Evolutionary conservation across 2,797 vertebrate genomes (phyloP).

Genomic region (Halcyon badia): DNA sequence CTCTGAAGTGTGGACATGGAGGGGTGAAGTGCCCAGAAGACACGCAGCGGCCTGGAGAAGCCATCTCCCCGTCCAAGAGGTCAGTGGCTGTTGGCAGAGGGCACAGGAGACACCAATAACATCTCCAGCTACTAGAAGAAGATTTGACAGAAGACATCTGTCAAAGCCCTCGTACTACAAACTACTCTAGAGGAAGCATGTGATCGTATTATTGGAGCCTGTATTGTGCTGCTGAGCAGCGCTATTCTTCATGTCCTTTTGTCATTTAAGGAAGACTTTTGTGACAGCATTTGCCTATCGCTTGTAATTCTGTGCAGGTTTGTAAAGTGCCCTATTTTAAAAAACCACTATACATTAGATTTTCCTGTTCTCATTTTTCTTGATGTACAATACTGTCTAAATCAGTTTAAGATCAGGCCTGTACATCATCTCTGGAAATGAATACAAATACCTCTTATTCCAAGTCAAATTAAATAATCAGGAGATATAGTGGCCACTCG

Average conservation of each 20-base stretch:
- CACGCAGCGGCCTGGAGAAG: neutral
- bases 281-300: constrained; percentile 60
- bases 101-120: neutral
- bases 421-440: constrained; percentile 73
- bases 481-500: constrained; percentile 42
- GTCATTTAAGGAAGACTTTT: constrained; percentile 67
- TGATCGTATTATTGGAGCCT: constrained; percentile 32
- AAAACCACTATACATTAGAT: constrained; percentile 38
- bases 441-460: constrained; percentile 73
- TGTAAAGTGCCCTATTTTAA: constrained; percentile 39
- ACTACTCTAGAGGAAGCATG: neutral
- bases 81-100: neutral
- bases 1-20: rapidly evolving
- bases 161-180: constrained; percentile 34
- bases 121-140: neutral
- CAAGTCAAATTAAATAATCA: constrained; percentile 75
- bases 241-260: constrained; percentile 62
- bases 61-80: neutral
- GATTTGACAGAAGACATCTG: constrained; percentile 51
- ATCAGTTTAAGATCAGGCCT: constrained; percentile 72
- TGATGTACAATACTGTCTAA: constrained; percentile 72
- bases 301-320: constrained; percentile 56
- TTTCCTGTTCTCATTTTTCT: constrained; percentile 63
- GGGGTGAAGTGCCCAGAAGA: neutral
- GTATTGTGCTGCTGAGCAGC: constrained; percentile 50